Percentiles rank a stretch among this genome's conserved stretches.
These are phyloP conservation scores for Lutraria rhynchaena DNA, from an alignment of 1,140 invertebrate genomes.

Conservation along the genomic window DNA sequence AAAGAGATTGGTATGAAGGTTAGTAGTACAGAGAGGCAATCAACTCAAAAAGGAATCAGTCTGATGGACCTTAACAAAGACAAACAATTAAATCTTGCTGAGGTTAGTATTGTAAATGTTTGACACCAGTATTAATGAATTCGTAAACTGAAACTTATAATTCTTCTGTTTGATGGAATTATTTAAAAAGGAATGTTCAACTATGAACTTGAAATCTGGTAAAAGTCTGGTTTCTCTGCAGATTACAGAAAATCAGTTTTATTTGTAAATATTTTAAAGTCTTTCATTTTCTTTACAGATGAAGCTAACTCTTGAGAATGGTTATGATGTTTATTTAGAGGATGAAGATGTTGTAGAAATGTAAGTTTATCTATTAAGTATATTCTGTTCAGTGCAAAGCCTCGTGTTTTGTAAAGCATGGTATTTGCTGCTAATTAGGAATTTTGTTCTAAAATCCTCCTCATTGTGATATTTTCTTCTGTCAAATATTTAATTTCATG, in stretches of 20 bases:
- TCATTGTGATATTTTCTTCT: too few species aligned
- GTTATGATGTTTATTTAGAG: conserved; percentile 68
- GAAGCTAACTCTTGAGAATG: conserved; percentile 66
- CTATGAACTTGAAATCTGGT: too few species aligned
- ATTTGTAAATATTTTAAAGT: background rate
- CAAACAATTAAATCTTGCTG: conserved; percentile 36
- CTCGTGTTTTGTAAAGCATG: too few species aligned
- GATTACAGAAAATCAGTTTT: too few species aligned
- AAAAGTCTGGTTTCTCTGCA: too few species aligned
- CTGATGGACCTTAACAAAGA: conserved; percentile 55
- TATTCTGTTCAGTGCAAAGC: too few species aligned
- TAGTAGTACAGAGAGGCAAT: conserved; percentile 44
- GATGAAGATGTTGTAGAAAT: conserved; percentile 68
- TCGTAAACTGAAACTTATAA: background rate
- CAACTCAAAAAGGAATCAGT: background rate
- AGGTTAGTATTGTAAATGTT: conserved; percentile 36
- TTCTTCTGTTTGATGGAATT: background rate
- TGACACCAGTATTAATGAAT: background rate
- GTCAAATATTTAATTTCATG: too few species aligned
- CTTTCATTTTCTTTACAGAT: conserved; percentile 60
- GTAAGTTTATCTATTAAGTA: conserved; percentile 65
- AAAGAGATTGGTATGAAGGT: conserved; percentile 51
- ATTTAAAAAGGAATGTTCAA: too few species aligned
- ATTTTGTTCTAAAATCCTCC: too few species aligned
- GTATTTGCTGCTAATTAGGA: too few species aligned